A percentile compares a stretch with the other conserved stretches of the same genome.
Conservation (phyloP, 2,113 vertebrate genomes). For the Hystrix brachyura region DNA sequence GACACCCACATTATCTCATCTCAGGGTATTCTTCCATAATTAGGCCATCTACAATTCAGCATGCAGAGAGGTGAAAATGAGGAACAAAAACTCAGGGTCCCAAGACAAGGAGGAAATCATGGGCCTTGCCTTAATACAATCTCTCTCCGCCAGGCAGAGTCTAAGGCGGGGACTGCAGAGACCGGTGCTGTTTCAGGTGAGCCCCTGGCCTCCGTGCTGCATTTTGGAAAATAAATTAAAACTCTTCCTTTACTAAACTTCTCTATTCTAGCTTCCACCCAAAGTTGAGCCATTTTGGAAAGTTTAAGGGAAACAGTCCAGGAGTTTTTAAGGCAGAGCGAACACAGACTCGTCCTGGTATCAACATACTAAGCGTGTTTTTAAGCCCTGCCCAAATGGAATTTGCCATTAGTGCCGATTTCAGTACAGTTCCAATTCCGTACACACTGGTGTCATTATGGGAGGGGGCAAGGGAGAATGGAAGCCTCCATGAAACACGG, state of each 20-base stretch:
- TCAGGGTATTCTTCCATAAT: conserved; percentile 35
- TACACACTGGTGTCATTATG: background rate
- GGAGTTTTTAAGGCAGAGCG: background rate
- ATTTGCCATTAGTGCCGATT: background rate
- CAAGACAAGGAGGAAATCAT: conserved; percentile 49
- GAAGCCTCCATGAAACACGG: background rate
- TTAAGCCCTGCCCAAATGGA: background rate
- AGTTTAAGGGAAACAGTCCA: background rate
- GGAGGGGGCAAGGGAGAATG: background rate
- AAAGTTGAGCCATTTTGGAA: background rate
- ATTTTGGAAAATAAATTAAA: background rate
- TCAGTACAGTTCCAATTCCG: background rate
- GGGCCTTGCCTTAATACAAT: conserved; percentile 60
- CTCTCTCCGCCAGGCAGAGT: background rate
- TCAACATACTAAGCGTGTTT: background rate
- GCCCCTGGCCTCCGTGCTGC: background rate
- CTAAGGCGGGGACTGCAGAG: background rate
- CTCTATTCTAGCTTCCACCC: background rate
- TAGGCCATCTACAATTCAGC: background rate
- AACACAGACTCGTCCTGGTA: background rate
- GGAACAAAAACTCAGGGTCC: background rate
- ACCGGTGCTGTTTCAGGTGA: background rate
- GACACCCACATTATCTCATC: background rate
- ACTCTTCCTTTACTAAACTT: conserved; percentile 10
- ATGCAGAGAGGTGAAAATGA: conserved; percentile 44